Conservation (phyloP, 2,113 vertebrate species). For the Cololabis saira region DNA sequence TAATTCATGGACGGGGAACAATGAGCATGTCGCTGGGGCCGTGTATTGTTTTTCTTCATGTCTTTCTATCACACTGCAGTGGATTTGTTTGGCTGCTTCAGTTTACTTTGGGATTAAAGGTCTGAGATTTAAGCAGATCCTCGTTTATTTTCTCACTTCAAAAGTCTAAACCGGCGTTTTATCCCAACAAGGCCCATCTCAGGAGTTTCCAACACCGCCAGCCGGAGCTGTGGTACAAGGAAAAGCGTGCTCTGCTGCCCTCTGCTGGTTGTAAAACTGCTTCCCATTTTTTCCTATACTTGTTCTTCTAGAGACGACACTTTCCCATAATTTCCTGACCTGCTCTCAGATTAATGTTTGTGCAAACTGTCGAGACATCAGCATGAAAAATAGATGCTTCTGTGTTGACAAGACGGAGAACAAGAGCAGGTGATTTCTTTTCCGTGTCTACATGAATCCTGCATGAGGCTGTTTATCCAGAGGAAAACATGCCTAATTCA, state of each 20-base stretch:
- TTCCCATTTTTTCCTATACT: not conserved
- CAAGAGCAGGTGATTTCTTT: conserved; percentile 35
- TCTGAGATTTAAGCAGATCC: conserved; percentile 11
- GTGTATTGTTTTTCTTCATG: conserved; percentile 4
- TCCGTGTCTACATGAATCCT: conserved; percentile 38
- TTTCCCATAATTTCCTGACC: not conserved
- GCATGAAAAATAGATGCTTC: conserved; percentile 51
- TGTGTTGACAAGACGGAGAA: conserved; percentile 30
- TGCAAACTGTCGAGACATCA: conserved; percentile 18
- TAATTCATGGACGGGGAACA: conserved; percentile 1
- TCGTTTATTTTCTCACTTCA: conserved; percentile 18
- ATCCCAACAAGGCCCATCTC: not conserved
- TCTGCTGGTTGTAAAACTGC: conserved; percentile 28
- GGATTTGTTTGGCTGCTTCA: not conserved
- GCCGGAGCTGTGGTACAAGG: accelerated
- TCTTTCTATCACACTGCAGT: not conserved
- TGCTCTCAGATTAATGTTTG: conserved; percentile 24
- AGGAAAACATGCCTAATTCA: not conserved
- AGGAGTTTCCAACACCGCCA: not conserved
- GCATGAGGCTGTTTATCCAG: conserved; percentile 24
- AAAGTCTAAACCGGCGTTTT: conserved; percentile 14
- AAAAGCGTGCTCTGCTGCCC: conserved; percentile 44
- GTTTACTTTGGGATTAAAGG: conserved; percentile 1
- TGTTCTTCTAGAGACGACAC: not conserved
- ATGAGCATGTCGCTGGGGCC: not conserved